phyloP scores from a whole-genome alignment of 2,888 invertebrate species.

The Tiliacea citrago region DNA sequence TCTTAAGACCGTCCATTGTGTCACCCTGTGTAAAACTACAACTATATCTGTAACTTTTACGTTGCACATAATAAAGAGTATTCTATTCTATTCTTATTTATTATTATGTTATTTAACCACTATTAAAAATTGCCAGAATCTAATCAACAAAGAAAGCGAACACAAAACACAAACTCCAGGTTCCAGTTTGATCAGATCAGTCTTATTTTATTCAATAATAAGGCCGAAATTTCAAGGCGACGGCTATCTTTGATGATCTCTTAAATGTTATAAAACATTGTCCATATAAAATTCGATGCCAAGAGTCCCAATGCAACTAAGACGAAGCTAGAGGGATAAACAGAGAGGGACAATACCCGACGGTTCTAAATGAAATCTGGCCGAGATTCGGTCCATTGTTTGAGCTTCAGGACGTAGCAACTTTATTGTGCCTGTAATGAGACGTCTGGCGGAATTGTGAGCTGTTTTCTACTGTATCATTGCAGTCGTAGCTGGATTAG shows the following conservation, averaged over 20 bases:
- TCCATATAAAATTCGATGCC: conserved; percentile 32
- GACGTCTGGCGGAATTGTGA: conserved; percentile 63
- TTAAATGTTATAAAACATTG: conserved; percentile 8
- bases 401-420: conserved; percentile 68
- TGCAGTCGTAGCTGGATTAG: conserved; percentile 45
- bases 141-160: neutral
- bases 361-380: conserved; percentile 70
- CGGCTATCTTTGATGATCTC: neutral
- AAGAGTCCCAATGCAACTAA: conserved; percentile 59
- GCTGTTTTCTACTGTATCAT: conserved; percentile 55
- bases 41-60: too few relatives aligned
- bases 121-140: neutral
- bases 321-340: conserved; percentile 56
- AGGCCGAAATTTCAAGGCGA: neutral
- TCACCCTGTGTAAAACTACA: too few relatives aligned
- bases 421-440: conserved; percentile 77
- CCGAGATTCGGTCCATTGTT: conserved; percentile 71
- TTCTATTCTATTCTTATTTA: too few relatives aligned
- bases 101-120: neutral
- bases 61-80: too few relatives aligned
- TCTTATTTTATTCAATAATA: neutral
- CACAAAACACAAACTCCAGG: neutral
- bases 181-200: neutral
- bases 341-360: conserved; percentile 56
- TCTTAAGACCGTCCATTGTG: too few relatives aligned